Base-by-base conservation (phyloP, 2,113 vertebrate species). In the Nothocercus julius region DNA sequence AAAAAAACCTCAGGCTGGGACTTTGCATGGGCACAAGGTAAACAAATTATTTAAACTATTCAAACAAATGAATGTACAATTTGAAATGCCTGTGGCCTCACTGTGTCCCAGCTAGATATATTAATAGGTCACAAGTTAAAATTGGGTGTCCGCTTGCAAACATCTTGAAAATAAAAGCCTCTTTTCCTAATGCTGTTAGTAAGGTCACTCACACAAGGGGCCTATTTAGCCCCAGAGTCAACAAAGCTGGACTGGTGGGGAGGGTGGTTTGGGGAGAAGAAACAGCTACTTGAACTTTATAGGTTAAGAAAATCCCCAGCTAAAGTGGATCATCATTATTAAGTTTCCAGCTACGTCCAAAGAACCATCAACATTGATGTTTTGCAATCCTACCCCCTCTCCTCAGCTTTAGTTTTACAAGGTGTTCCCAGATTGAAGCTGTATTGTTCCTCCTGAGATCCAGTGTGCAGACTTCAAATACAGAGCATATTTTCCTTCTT, bases 261-360 rank as follows among this genome's bases (percentile, higher is more conserved):
- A 47, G 30, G 19, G 30, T 84, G 94, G 93, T 95, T 90, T 91
- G 79, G 61, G 68, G 45, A 93, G 87, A 95, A 96, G 85, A 97
- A 97, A 95, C 73, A 94, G 68, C 93, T 96, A 85, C 91, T 97
- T 97, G 87, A 97, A 90, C 91, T 94, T 96, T 93, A 95, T 96
- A 97, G 95, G 96, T 97, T 95, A 96, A 95, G 92, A 96, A 97
- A 97, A 97, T 88, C 87, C 79, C 82, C 61, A 49, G 69, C 76
- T 96, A 88, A 96, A 96, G 87, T 92, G 92, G 92, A 84, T 95
- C 94, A 61, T 72, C 28, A 2, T 88, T 93, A 82, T 36, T 81
- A 79, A 87, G 76, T 95, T 94, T 96, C 95, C 93, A 96, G 42
- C 95, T 91, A 94, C 94, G 88, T 91, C 94, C 96, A 93, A 93